phyloP scores from a whole-genome alignment of 2,797 vertebrate species.

The Eurystomus glaucurus region DNA sequence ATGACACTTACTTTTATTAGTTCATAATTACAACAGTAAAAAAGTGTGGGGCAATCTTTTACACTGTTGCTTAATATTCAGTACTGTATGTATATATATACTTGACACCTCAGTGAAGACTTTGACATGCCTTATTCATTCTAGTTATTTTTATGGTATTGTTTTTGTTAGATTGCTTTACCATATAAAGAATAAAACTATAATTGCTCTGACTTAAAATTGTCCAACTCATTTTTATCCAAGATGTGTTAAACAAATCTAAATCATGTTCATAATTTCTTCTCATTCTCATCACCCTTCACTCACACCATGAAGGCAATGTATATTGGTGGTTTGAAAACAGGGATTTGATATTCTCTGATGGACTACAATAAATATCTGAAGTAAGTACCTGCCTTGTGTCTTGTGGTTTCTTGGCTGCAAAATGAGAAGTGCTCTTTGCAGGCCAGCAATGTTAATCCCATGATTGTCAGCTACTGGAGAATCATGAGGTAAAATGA shows the following conservation, averaged over 20 bases:
- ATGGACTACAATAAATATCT: slow-evolving; percentile 65
- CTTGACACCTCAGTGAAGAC: slow-evolving; percentile 67
- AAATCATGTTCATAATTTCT: not conserved
- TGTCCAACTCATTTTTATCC: slow-evolving; percentile 5
- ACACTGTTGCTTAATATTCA: slow-evolving; percentile 63
- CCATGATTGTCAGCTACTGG: not conserved
- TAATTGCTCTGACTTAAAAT: slow-evolving; percentile 43
- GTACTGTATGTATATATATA: slow-evolving; percentile 72
- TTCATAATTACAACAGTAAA: not conserved
- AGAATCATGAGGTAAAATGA: slow-evolving; percentile 30
- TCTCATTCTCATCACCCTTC: slow-evolving; percentile 16
- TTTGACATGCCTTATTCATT: slow-evolving; percentile 52
- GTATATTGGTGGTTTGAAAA: slow-evolving; percentile 53
- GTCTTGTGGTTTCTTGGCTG: slow-evolving; percentile 35
- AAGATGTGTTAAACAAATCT: not conserved
- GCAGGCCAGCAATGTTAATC: slow-evolving; percentile 7
- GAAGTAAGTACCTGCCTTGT: not conserved
- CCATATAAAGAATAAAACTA: slow-evolving; percentile 57
- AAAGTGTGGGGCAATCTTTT: slow-evolving; percentile 10
- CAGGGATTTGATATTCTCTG: slow-evolving; percentile 75
- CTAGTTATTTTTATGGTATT: slow-evolving; percentile 61
- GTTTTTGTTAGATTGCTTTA: slow-evolving; percentile 68
- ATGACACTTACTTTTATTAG: not conserved
- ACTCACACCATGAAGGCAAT: slow-evolving; percentile 40
- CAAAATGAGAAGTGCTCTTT: slow-evolving; percentile 27